phyloP scores from a whole-genome alignment of 1,140 invertebrate species.

The Aphelenchoides besseyi region DNA sequence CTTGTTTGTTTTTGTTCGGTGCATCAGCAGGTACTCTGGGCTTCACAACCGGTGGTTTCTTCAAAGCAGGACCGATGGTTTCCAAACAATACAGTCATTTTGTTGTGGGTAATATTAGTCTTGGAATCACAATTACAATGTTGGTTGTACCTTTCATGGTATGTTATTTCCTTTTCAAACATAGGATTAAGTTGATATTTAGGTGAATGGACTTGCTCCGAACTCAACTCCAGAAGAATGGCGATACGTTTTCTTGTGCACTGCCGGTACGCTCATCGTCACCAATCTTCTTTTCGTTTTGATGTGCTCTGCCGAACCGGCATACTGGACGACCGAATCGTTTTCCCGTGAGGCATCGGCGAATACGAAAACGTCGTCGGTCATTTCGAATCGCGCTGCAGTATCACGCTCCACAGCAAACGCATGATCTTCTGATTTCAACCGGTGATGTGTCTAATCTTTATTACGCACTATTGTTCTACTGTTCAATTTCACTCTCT shows the following conservation, averaged over 20 bases:
- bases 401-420: no score
- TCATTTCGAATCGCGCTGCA: not conserved
- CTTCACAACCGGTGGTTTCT: slow-evolving; percentile 60
- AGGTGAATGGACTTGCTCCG: slow-evolving; percentile 48
- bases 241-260: slow-evolving; percentile 50
- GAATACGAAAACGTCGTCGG: not conserved
- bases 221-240: slow-evolving; percentile 56
- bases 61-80: slow-evolving; percentile 58
- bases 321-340: slow-evolving; percentile 50
- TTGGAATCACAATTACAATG: slow-evolving; percentile 59
- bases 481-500: no score
- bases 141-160: slow-evolving; percentile 53
- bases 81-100: slow-evolving; percentile 60
- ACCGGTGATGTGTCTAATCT: no score
- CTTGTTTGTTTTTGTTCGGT: slow-evolving; percentile 52
- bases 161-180: no score
- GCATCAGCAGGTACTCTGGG: slow-evolving; percentile 51
- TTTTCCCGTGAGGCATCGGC: slow-evolving; percentile 43
- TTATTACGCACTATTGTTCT: no score
- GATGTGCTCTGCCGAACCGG: slow-evolving; percentile 45
- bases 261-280: slow-evolving; percentile 43
- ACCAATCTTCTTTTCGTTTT: slow-evolving; percentile 41
- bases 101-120: slow-evolving; percentile 58
- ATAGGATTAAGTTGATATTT: no score
- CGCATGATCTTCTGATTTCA: no score